phyloP scores from a whole-genome alignment of 2,113 vertebrate genomes.

The Nothoprocta pentlandii region DNA sequence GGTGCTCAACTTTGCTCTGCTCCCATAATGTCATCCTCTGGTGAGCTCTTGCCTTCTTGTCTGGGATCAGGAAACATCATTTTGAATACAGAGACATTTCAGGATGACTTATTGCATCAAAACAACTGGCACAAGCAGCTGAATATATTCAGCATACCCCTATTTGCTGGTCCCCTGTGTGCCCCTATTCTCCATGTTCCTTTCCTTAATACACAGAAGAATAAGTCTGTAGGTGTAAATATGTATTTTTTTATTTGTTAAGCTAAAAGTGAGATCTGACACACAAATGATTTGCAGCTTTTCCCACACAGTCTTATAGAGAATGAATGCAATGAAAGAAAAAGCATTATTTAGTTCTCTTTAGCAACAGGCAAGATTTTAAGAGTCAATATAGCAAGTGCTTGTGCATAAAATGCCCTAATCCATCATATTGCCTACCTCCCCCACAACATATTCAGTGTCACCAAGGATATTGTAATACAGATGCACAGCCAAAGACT shows the following conservation, averaged over 20 bases:
- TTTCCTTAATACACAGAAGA: not conserved
- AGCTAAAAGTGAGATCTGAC: not conserved
- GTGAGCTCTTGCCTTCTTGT: constrained; percentile 69
- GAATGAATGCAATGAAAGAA: not conserved
- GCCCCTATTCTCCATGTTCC: constrained; percentile 4
- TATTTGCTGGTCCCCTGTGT: not conserved
- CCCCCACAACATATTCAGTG: not conserved
- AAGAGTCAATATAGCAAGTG: not conserved
- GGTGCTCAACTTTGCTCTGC: constrained; percentile 60
- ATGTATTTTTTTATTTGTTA: constrained; percentile 37
- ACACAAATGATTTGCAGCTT: not conserved
- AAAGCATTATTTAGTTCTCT: not conserved
- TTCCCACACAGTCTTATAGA: not conserved
- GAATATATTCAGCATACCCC: constrained; percentile 45
- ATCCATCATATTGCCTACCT: not conserved
- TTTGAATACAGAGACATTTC: constrained; percentile 65
- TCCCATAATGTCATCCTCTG: constrained; percentile 66
- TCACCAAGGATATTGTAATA: not conserved
- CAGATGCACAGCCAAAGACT: not conserved
- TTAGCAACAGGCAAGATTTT: not conserved
- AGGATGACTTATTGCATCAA: constrained; percentile 65
- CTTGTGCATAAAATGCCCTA: not conserved
- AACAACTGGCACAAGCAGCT: constrained; percentile 50
- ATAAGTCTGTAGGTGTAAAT: constrained; percentile 23
- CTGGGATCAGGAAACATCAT: constrained; percentile 62